Base-by-base conservation (phyloP, 2,888 invertebrate genomes). In the Gisinianus flammeolus region DNA sequence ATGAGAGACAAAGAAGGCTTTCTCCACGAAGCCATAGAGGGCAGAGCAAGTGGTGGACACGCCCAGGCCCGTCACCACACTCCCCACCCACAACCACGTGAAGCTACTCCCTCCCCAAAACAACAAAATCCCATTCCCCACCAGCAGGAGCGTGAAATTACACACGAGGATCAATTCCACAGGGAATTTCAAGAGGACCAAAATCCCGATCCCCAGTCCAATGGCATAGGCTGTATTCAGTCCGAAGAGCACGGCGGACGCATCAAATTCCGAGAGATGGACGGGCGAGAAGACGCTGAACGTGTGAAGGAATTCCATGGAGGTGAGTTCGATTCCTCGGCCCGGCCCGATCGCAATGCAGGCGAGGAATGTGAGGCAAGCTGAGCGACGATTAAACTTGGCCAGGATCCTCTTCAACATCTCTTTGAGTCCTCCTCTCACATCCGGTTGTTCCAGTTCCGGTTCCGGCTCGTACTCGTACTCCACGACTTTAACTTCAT, bases 11-110 rank as follows among this genome's bases (percentile, higher is more conserved):
- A 77, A 44, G 4, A 82, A 16, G 52, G 79, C 78, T 16, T 77
- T 54, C 64, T 82, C 80, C 24, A 82, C 79, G 58, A 76, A 82
- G 16, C 77, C 79, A 74, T 72, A 79, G 26, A 79, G 76, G 12
- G 69, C 66, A 0, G 80, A 77, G 8, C 72, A 67, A 0, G 72
- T 30, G 0, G 79, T 79, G 16, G 79, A 79, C 30, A 79, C 77
- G 16, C 82, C 82, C n/a, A 78, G 16, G 1, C 82, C 82, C 30
- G 76, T 67, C 5, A 44, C 19, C 0, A 76, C 52, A 10, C 52
- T 44, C 26, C 68, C 76, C 5, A 54, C 67, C 68, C 76, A 68
- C 54, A 76, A 26, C 28, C 35, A 52, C 19, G 26, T n/a, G 19
- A 68, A 54, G 22, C 28, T 52, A 1, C 26, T n/a, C 4, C 28